These are phyloP conservation scores for Druceiella hillmani DNA, from an alignment of 2,888 invertebrate genomes.

Conservation along the genomic window DNA sequence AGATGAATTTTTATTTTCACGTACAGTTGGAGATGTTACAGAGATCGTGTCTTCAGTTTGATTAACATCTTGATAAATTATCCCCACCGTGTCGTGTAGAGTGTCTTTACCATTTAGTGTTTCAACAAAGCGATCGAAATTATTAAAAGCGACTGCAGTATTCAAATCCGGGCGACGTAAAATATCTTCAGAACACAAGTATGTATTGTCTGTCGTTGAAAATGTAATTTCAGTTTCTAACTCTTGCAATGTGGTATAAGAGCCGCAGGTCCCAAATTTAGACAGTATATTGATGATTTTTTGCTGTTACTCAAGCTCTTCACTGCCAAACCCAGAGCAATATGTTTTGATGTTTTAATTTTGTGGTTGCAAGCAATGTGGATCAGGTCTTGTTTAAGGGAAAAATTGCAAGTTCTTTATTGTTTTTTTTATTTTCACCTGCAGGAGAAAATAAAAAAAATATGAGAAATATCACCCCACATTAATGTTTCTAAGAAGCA, in stretches of 20 bases:
- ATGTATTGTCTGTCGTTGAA: too few species aligned
- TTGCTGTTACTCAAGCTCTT: conserved; percentile 24
- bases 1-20: conserved; percentile 14
- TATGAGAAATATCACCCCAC: too few species aligned
- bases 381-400: conserved; percentile 24
- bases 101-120: conserved; percentile 17
- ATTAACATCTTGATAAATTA: conserved; percentile 17
- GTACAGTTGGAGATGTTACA: conserved; percentile 12
- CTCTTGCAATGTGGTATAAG: too few species aligned
- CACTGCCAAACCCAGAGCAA: conserved; percentile 26
- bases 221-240: too few species aligned
- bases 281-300: too few species aligned
- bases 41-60: too few species aligned
- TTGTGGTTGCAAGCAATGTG: conserved; percentile 22
- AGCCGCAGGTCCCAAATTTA: too few species aligned
- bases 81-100: conserved; percentile 19
- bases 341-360: conserved; percentile 27
- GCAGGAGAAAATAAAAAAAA: too few species aligned
- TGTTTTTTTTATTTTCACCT: too few species aligned
- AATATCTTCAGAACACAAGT: too few species aligned
- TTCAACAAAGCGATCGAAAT: conserved; percentile 19
- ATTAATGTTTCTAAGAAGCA: too few species aligned
- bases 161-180: conserved; percentile 23
- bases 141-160: conserved; percentile 21
- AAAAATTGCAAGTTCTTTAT: too few species aligned